phyloP scores from a whole-genome alignment of 1,140 invertebrate species.

The Cyphomyrmex costatus region DNA sequence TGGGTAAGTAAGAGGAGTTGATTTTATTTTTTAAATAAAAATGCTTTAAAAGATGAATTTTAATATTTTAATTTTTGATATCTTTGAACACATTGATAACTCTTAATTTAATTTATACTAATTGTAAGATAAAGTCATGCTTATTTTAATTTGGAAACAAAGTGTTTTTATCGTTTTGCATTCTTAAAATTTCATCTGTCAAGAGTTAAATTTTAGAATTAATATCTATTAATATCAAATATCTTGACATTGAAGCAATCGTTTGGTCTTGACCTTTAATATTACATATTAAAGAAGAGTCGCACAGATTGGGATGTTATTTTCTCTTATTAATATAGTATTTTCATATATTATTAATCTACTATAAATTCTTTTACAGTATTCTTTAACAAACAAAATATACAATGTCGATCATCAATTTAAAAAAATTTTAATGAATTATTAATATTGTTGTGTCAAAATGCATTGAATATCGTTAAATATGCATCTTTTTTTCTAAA shows the following conservation, averaged over 20 bases:
- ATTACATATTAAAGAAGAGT: not conserved
- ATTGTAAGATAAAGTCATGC: not conserved
- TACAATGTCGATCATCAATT: not conserved
- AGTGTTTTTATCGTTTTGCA: not conserved
- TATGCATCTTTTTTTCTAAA: not conserved
- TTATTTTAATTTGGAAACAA: not conserved
- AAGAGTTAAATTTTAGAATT: conserved; percentile 9
- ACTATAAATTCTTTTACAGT: not conserved
- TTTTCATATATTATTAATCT: not conserved
- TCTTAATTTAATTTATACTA: not conserved
- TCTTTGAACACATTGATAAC: not conserved
- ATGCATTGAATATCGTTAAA: not conserved
- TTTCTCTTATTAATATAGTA: not conserved
- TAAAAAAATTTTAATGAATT: not conserved
- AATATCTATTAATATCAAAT: not conserved
- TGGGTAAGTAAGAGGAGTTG: not conserved
- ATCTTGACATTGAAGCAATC: conserved; percentile 20
- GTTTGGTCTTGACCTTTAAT: conserved; percentile 20
- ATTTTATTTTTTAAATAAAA: conserved; percentile 13
- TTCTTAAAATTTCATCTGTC: not conserved
- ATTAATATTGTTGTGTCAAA: not conserved
- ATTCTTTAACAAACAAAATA: not conserved
- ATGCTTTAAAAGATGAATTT: not conserved
- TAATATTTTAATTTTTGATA: not conserved
- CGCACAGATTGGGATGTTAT: not conserved